Base-by-base conservation (phyloP, 2,888 invertebrate species). In the Drosophila gaucha region DNA sequence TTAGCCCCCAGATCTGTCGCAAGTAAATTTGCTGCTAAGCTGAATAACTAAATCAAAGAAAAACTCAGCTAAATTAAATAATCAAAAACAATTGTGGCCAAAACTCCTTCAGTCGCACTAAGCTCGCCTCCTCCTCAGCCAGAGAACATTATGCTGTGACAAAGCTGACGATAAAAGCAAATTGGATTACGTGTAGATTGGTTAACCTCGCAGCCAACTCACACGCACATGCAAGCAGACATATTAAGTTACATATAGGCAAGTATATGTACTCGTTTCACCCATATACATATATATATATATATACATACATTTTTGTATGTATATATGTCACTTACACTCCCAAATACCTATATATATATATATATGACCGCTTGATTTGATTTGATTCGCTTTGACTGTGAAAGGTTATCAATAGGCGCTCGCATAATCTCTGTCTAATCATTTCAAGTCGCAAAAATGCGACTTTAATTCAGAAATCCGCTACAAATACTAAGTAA, bases 101-200 rank as follows among this genome's bases (percentile, higher is more conserved):
- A 20, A 46, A 46, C 9, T 50, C 18, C 50, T 14, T 18, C 12
- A 35, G 18, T 22, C 10, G n/a, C 4, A 20, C 9, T 8, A 9
- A 46, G 12, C 10, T 8, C n/a, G 2, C 36, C 36, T 8, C n/a
- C 10, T 3, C 3, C 6, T 2, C 36, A 14, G 38, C 49, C 39
- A 2, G 1, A n/a, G n/a, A 20, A 20, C 22, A 39, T 39, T 22
- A 22, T 22, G 22, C 22, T 10, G 14, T 33, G 33, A 9, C 22
- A 39, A 39, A 69, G 59, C 41, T 65, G 72, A 46, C 39, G 54
- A 67, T 66, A 59, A 66, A 58, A 63, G 51, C 64, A 62, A 80
- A 80, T 78, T 78, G 80, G 78, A 84, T 77, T 84, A 84, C 84
- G 84, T 78, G 84, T 68, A 56, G 60, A 66, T 83, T 76, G 80